These are phyloP conservation scores for Watsonalla binaria DNA, from an alignment of 2,888 invertebrate species.

Conservation along the genomic window DNA sequence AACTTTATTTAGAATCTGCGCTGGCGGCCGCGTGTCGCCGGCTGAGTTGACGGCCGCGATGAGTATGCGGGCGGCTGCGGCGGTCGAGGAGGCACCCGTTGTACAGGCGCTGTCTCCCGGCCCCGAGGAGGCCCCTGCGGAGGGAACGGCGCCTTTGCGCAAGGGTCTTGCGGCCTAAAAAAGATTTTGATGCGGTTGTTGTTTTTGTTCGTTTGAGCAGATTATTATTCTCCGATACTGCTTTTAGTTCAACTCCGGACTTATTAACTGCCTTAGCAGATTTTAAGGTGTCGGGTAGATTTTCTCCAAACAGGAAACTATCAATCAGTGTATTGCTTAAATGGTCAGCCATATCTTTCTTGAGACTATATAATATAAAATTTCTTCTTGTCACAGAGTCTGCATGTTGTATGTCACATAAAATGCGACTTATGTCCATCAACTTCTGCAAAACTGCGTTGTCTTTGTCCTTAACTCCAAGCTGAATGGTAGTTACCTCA, in stretches of 20 bases:
- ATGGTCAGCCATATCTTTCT: conserved; percentile 19
- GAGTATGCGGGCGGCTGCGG: conserved; percentile 3
- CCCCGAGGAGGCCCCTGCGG: too few species aligned
- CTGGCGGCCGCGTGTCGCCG: too few species aligned
- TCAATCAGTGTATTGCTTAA: conserved; percentile 14
- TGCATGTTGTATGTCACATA: conserved; percentile 13
- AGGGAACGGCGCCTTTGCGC: conserved; percentile 2
- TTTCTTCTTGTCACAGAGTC: conserved; percentile 12
- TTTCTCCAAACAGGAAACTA: conserved; percentile 12
- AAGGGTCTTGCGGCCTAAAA: conserved; percentile 11
- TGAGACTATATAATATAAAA: conserved; percentile 11
- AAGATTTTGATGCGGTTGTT: not conserved
- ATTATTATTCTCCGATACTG: not conserved
- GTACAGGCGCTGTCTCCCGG: too few species aligned
- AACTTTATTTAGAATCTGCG: not conserved
- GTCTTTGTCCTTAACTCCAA: conserved; percentile 6
- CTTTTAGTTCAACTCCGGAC: conserved; percentile 12
- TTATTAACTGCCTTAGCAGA: conserved; percentile 15
- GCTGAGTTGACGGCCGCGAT: not conserved
- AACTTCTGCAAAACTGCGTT: conserved; percentile 4
- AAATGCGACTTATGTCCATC: conserved; percentile 10
- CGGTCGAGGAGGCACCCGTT: not conserved
- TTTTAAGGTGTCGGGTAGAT: conserved; percentile 14
- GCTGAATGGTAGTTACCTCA: conserved; percentile 1
- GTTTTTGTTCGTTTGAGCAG: not conserved